Base-by-base conservation (phyloP, 2,888 invertebrate genomes). In the Drosophila kokeensis region DNA sequence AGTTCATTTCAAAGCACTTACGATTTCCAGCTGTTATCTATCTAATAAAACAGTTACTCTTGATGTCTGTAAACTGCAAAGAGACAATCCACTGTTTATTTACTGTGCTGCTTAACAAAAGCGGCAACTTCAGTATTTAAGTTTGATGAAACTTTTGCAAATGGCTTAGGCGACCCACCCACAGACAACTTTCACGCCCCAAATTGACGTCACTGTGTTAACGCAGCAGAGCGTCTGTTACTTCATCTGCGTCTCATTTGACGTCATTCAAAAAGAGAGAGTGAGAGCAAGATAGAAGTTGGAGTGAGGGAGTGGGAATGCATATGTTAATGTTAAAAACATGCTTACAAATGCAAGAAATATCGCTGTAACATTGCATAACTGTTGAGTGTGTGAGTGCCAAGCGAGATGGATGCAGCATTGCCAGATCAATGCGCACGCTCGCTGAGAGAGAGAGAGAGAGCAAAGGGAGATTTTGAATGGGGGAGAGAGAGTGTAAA, bases 281-380 rank as follows among this genome's bases (percentile, higher is more conserved):
- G 24, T 24, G 4, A 24, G 24, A 45, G 0, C 15, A 8, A n/a
- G 48, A 42, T 24, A 11, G 21, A 30, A n/a, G 5, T 13, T 29
- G n/a, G 30, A 24, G 40, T 1, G 42, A 45, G 4, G 30, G 34
- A 52, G 36, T 53, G 45, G 48, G 29, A 38, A 29, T 18, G 49
- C 27, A 21, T 30, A 59, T 74, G 71, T 57, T 70, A 42, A 58
- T 55, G 78, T 24, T 24, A 27, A 34, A 58, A 45, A n/a, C 34
- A 78, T 67, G 66, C 15, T 24, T 8, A 8, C 45, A 42, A 66
- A 45, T 54, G 30, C 59, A 73, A 60, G 59, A 57, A 59, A 36
- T 29, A 42, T 59, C 45, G 45, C 38, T 52, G 54, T 87, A 72
- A 69, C 78, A 83, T 87, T 87, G 88, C 89, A 88, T 86, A 89